Evolutionary conservation across 2,113 vertebrate genomes (phyloP), one percentile per base, ranked within the genome.

Genomic region (Calidris pugnax): DNA sequence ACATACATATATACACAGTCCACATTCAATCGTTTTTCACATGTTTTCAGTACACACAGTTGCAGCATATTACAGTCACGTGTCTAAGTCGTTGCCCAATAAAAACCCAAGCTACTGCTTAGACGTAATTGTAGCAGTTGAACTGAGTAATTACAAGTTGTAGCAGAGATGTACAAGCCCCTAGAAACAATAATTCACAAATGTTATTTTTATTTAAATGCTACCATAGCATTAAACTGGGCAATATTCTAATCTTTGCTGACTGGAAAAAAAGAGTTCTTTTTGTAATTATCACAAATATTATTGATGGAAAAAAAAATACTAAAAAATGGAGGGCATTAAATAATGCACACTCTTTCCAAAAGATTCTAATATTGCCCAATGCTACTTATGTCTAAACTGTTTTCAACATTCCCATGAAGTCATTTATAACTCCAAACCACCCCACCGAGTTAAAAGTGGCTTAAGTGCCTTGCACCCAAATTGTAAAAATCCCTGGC

Each of bases 1-100:
- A 98, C 98, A 98, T 98, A 99, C 98, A 98, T 99, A 99, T 99
- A 98, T 99, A 99, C 98, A 99, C 98, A 98, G 95, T 98, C 98
- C 99, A 99, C 98, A 98, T 98, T 98, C 98, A 98, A 98, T 98
- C 98, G 86, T 98, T 98, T 98, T 97, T 98, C 98, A 99, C 98
- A 98, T 98, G 98, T 99, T 98, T 98, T 98, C 98, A 99, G 98
- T 98, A 98, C 98, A 98, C 97, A 98, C 97, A 98, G 97, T 98
- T 98, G 98, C 98, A 98, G 98, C 98, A 98, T 98, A 98, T 98
- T 98, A 98, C 95, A 98, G 98, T 98, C 97, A 98, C 96, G 93
- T 97, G 98, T 98, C 98, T 98, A 98, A 98, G 97, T 98, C 96
- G 97, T 98, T 98, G 98, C 98, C 98, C 96, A 96, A 98, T 98